Percentiles rank a stretch among this genome's conserved stretches.
Evolutionary conservation across 2,113 vertebrate genomes (phyloP).

Genomic region (Oxyruncus cristatus): DNA sequence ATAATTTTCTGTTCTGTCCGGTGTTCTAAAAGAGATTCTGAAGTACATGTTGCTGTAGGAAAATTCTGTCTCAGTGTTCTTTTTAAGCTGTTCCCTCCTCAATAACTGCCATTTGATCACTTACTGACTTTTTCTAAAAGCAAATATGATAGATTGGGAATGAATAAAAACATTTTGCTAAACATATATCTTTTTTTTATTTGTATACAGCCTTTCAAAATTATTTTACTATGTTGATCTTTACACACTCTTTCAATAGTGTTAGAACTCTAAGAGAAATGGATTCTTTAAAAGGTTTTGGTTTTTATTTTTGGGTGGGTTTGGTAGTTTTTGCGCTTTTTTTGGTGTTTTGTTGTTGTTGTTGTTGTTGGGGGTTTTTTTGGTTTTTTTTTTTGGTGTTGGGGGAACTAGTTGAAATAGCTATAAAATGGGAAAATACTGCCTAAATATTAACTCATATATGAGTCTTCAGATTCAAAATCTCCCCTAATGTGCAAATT

Average conservation of each 20-base stretch:
- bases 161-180: neutral
- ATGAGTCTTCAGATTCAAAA: neutral
- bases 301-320: neutral
- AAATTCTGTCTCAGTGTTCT: neutral
- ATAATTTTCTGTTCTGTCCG: neutral
- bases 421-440: neutral
- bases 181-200: neutral
- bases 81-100: neutral
- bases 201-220: neutral
- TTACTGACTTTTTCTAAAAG: neutral
- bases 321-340: neutral
- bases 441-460: neutral
- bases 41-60: neutral
- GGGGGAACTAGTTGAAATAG: neutral
- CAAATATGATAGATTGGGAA: neutral
- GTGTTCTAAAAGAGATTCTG: neutral
- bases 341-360: neutral
- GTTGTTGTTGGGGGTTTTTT: neutral
- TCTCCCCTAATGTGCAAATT: neutral
- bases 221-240: neutral
- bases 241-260: neutral
- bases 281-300: neutral
- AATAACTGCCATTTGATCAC: neutral
- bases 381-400: neutral
- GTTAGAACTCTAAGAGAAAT: neutral